These are phyloP conservation scores for Ganaspis sp. DNA, from an alignment of 1,140 invertebrate genomes.

Conservation along the genomic window DNA sequence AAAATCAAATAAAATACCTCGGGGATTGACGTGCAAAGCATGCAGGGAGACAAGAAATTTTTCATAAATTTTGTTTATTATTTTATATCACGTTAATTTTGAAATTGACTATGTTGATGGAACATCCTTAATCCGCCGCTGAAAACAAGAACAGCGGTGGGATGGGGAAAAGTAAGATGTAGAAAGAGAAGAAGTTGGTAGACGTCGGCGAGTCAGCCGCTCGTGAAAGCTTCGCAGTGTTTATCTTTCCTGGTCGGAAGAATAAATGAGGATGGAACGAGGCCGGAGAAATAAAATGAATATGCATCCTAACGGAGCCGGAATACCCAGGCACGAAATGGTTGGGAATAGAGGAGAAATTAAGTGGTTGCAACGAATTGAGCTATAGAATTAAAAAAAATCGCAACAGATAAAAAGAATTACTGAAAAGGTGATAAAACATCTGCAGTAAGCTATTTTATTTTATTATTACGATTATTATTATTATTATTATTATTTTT, in stretches of 20 bases:
- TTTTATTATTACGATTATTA: too few relatives aligned
- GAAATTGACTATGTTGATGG: background rate
- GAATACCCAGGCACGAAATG: constrained; percentile 37
- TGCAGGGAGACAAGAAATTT: too few relatives aligned
- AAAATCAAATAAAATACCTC: too few relatives aligned
- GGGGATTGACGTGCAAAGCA: too few relatives aligned
- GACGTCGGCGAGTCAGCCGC: constrained; percentile 46
- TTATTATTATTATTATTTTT: too few relatives aligned
- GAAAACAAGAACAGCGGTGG: constrained; percentile 31
- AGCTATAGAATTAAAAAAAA: constrained; percentile 34
- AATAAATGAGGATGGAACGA: constrained; percentile 45
- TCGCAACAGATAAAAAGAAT: background rate
- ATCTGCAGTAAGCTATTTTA: too few relatives aligned
- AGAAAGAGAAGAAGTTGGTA: constrained; percentile 37
- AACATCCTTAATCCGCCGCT: background rate
- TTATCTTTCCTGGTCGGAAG: constrained; percentile 50
- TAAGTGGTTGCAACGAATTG: constrained; percentile 43
- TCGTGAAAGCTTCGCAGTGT: constrained; percentile 54
- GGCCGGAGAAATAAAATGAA: constrained; percentile 51
- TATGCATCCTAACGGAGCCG: constrained; percentile 52
- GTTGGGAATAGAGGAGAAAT: constrained; percentile 44
- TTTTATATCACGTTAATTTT: background rate
- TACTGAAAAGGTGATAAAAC: too few relatives aligned
- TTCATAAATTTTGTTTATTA: too few relatives aligned
- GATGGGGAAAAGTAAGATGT: constrained; percentile 30